A percentile compares a stretch with the other conserved stretches of the same genome.
These are phyloP conservation scores for Uropetala carovei DNA, from an alignment of 2,888 invertebrate species.

Conservation along the genomic window DNA sequence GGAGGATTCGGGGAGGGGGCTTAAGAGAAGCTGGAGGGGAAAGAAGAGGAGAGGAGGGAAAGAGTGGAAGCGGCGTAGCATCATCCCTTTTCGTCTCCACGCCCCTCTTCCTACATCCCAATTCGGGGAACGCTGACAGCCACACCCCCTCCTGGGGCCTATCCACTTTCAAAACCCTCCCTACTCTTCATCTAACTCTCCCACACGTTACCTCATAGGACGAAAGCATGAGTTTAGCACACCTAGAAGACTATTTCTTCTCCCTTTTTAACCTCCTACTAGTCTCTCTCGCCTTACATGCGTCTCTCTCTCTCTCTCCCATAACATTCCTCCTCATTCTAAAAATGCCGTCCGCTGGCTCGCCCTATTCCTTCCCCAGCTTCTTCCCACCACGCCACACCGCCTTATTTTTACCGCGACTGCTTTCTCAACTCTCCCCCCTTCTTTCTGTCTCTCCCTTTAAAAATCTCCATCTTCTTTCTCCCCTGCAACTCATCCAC, in stretches of 20 bases:
- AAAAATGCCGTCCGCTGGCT: constrained; percentile 54
- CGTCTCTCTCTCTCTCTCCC: constrained; percentile 28
- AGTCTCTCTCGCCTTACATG: background rate
- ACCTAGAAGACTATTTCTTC: constrained; percentile 31
- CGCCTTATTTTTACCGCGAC: constrained; percentile 50
- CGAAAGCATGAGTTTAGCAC: background rate
- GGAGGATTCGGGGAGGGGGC: background rate
- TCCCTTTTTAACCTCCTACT: constrained; percentile 20
- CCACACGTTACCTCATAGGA: constrained; percentile 49
- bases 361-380: constrained; percentile 36
- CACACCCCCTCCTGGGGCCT: constrained; percentile 30
- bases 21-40: background rate
- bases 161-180: constrained; percentile 37
- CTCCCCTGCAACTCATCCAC: background rate
- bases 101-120: constrained; percentile 17
- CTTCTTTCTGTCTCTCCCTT: constrained; percentile 10
- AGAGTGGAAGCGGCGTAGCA: background rate
- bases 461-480: background rate
- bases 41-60: background rate
- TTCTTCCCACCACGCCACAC: background rate
- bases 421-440: constrained; percentile 29
- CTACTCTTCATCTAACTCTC: too few species aligned
- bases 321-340: constrained; percentile 57
- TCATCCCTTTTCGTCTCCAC: background rate
- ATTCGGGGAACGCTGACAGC: constrained; percentile 61